These are phyloP conservation scores for Bombus polaris DNA, from an alignment of 1,140 invertebrate species.

Conservation along the genomic window DNA sequence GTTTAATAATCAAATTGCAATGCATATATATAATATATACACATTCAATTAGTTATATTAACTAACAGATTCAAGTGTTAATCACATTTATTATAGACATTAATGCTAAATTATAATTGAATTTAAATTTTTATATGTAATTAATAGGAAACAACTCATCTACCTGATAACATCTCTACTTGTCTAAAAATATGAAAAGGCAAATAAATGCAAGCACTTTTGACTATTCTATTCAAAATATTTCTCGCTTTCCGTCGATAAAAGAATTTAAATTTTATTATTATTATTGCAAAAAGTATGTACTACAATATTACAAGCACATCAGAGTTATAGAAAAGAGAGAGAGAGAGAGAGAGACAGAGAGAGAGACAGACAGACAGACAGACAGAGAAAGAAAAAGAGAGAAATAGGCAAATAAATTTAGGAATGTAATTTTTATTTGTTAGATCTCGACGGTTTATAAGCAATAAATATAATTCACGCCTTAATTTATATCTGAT, in stretches of 20 bases:
- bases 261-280: conserved; percentile 3
- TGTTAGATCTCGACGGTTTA: conserved; percentile 6
- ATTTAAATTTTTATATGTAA: conserved; percentile 60
- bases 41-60: conserved; percentile 62
- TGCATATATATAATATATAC: conserved; percentile 58
- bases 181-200: conserved; percentile 15
- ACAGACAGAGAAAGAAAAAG: background rate
- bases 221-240: background rate
- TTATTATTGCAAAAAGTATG: background rate
- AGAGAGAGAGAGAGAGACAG: background rate
- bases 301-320: background rate
- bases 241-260: background rate
- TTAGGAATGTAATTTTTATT: conserved; percentile 26
- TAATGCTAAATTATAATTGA: conserved; percentile 59
- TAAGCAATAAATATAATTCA: conserved; percentile 50
- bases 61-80: conserved; percentile 58
- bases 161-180: conserved; percentile 65
- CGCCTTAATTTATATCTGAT: conserved; percentile 33
- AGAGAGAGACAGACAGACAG: background rate
- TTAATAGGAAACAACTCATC: conserved; percentile 62
- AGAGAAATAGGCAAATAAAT: conserved; percentile 2
- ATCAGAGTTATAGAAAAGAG: background rate
- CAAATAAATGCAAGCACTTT: conserved; percentile 13
- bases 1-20: conserved; percentile 66
- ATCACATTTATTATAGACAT: conserved; percentile 65